Evolutionary conservation across 2,888 invertebrate species (phyloP).

Genomic region (Cepaea hortensis): DNA sequence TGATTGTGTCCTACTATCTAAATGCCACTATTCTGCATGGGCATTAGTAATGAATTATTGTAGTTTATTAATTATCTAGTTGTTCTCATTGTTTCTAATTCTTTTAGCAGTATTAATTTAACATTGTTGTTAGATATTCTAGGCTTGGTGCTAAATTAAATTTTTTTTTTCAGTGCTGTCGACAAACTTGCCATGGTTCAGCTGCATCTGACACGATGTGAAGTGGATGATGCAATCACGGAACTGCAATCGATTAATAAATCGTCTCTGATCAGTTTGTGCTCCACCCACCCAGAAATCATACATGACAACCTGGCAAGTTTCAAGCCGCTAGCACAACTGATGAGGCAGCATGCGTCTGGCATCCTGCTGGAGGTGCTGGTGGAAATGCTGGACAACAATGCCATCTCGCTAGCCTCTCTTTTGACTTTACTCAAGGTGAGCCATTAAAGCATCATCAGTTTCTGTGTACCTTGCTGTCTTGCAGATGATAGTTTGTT

Average conservation of each 20-base stretch:
- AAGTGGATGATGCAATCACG: conserved; percentile 63
- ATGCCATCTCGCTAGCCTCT: conserved; percentile 47
- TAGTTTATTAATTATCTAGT: too few species aligned
- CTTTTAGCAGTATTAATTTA: too few species aligned
- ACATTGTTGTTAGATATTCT: too few species aligned
- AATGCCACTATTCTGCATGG: too few species aligned
- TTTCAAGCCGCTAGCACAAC: conserved; percentile 65
- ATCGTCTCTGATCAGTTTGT: conserved; percentile 41
- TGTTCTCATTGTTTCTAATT: too few species aligned
- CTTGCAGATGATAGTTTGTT: not conserved
- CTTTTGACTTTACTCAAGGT: conserved; percentile 49
- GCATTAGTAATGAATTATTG: too few species aligned
- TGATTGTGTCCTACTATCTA: too few species aligned
- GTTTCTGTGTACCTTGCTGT: not conserved
- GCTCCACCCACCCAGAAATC: conserved; percentile 57
- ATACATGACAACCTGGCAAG: conserved; percentile 59
- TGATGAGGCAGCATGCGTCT: conserved; percentile 49
- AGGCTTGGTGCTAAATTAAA: too few species aligned
- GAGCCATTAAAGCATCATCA: not conserved
- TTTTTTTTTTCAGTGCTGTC: conserved; percentile 52
- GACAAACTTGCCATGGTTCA: conserved; percentile 61
- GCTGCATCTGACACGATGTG: conserved; percentile 64
- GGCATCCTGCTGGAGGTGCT: conserved; percentile 48
- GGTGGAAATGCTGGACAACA: conserved; percentile 49
- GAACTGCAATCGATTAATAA: conserved; percentile 59